Base-by-base conservation (phyloP, 1,140 invertebrate genomes). In the Drosophila aff. region DNA sequence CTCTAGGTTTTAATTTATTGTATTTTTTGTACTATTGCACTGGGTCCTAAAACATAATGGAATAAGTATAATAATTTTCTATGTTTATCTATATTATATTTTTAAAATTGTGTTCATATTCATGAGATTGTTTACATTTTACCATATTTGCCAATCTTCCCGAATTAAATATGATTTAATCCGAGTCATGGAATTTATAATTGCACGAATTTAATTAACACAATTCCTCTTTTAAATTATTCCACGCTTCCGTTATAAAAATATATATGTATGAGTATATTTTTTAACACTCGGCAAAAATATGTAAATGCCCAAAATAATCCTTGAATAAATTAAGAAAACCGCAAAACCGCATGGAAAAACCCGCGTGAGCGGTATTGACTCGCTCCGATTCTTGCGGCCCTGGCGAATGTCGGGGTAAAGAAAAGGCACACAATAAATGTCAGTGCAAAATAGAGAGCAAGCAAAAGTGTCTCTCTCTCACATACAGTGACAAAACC, bases 401-500 rank as follows among this genome's bases (percentile, higher is more conserved):
- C 85, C 84, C 84, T 87, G 84, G 76, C 81, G 82, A 91, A 90
- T 72, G 47, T 58, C 44, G 50, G 44, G 23, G 59, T 38, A 53
- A 44, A 64, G 74, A 60, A 53, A 53, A 62, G 78, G 46, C 38
- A 40, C 41, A 66, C 76, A 87, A 87, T 91, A 76, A 78, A 79
- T 89, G 79, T 91, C 84, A 89, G 81, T 66, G 61, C 60, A 81
- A 87, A 76, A 72, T 41, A 52, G 61, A 58, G 73, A 74, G 58
- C 41, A 15, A 50, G 38, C 61, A 44, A 66, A 46, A 38, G 31
- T 44, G 44, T 40, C 44, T 31, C 49, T 57, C 60, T 52, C 65
- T 69, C 65, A 66, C 21, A 59, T 23, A 75, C 74, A 79, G 4
- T 28, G 38, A 15, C 59, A 73, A 44, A 0, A 18, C 2, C 33